These are phyloP conservation scores for Sapajus apella DNA, from an alignment of 2,113 vertebrate genomes.

Conservation along the genomic window DNA sequence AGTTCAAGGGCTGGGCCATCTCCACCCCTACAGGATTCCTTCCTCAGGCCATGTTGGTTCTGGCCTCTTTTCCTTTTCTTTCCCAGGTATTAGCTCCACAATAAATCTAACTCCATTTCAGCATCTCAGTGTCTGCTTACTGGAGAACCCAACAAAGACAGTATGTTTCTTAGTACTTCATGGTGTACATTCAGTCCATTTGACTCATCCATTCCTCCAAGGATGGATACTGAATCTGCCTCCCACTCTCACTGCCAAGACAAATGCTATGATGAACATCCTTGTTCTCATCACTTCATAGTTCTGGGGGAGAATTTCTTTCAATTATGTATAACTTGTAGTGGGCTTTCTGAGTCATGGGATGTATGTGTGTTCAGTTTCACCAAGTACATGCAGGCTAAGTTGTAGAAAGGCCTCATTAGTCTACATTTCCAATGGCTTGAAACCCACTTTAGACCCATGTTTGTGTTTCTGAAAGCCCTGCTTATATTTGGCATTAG, in stretches of 20 bases:
- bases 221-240: background rate
- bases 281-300: background rate
- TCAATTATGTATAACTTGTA: background rate
- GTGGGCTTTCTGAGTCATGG: background rate
- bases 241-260: background rate
- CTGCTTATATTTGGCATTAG: background rate
- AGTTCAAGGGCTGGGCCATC: background rate
- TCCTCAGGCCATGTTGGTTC: too few relatives aligned
- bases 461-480: background rate
- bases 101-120: background rate
- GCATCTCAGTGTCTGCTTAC: background rate
- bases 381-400: background rate
- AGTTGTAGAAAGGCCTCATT: background rate
- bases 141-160: background rate
- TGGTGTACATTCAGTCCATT: background rate
- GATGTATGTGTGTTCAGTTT: background rate
- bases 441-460: background rate
- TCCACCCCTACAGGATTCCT: background rate
- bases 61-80: background rate
- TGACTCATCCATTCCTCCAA: background rate
- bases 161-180: background rate
- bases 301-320: background rate
- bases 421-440: background rate
- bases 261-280: background rate
- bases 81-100: background rate